Percentiles rank a stretch among this genome's conserved stretches.
Evolutionary conservation across 1,140 invertebrate genomes (phyloP).

Genomic region (Mamestra configurata): DNA sequence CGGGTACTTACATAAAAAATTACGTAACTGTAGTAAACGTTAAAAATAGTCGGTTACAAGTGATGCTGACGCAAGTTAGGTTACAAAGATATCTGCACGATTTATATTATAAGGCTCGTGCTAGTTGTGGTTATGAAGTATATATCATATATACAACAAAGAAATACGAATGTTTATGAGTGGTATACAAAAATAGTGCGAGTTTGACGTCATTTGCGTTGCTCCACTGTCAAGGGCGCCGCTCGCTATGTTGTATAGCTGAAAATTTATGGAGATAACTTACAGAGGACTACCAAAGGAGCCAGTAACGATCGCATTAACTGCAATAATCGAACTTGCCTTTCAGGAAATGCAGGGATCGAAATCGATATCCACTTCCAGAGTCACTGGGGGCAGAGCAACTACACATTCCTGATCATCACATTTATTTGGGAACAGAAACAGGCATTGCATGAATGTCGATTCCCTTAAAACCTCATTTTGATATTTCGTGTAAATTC

Average conservation of each 20-base stretch:
- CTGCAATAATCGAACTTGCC: neutral
- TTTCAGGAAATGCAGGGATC: neutral
- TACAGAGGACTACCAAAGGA: neutral
- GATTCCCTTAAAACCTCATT: neutral
- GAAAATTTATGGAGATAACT: constrained; percentile 30
- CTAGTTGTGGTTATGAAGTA: constrained; percentile 2
- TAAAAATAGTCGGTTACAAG: neutral
- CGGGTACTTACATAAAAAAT: neutral
- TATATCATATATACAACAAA: constrained; percentile 20
- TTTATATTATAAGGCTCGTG: constrained; percentile 2
- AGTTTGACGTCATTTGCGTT: constrained; percentile 39
- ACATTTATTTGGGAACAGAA: neutral
- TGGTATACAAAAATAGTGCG: constrained; percentile 42
- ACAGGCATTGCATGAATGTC: neutral
- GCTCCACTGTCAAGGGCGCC: constrained; percentile 44
- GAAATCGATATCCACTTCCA: no score
- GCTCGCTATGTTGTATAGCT: neutral
- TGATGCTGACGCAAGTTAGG: constrained; percentile 11
- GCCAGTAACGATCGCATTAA: neutral
- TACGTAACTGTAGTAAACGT: neutral
- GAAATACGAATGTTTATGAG: constrained; percentile 42
- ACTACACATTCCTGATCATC: neutral
- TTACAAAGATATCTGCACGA: neutral
- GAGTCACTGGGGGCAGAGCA: no score
- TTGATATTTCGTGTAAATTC: constrained; percentile 30